These are phyloP conservation scores for Athalia cordata DNA, from an alignment of 2,888 invertebrate genomes.

Conservation along the genomic window DNA sequence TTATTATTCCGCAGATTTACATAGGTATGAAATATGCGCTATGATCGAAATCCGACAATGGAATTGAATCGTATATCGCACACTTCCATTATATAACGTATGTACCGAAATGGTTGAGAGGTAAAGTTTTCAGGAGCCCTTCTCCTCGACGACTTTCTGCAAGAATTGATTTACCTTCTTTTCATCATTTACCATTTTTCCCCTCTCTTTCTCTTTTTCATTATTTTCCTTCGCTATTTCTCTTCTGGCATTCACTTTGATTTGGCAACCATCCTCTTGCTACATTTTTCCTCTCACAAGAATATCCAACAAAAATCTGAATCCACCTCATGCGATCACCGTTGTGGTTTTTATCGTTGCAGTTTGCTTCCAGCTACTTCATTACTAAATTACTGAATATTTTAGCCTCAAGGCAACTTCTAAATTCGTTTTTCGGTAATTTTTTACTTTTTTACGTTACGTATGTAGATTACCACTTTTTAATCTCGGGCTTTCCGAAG, in stretches of 20 bases:
- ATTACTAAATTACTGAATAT: conserved; percentile 20
- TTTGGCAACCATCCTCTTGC: neutral
- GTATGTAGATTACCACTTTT: conserved; percentile 25
- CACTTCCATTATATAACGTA: conserved; percentile 20
- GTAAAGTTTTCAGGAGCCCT: neutral
- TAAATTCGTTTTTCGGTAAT: conserved; percentile 21
- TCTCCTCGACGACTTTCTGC: neutral
- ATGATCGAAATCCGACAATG: conserved; percentile 28
- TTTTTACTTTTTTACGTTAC: neutral
- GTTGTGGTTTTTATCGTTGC: neutral
- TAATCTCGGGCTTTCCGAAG: neutral
- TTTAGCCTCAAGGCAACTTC: conserved; percentile 7
- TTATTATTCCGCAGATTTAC: too few relatives aligned
- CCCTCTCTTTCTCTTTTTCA: neutral
- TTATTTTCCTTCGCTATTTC: neutral
- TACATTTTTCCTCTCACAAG: neutral
- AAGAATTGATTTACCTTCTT: neutral
- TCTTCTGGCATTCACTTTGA: neutral
- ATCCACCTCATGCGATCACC: neutral
- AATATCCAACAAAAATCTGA: conserved; percentile 1
- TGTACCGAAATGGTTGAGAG: neutral
- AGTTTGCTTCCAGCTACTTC: neutral
- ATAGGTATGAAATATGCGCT: conserved; percentile 14
- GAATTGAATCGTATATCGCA: conserved; percentile 25
- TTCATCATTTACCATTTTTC: neutral